These are phyloP conservation scores for Phainopepla nitens DNA, from an alignment of 2,113 vertebrate species.

Conservation along the genomic window DNA sequence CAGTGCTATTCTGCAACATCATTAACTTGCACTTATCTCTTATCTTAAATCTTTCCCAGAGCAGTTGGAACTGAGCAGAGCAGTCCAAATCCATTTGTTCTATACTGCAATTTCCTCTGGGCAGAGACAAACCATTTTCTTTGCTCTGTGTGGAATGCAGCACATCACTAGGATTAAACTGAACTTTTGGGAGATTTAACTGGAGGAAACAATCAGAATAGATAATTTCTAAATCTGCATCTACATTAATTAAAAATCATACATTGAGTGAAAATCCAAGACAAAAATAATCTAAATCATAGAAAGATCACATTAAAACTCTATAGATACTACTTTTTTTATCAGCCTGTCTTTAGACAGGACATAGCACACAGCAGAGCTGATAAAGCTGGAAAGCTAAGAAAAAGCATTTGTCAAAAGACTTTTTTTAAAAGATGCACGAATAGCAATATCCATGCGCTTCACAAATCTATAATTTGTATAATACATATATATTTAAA, in stretches of 20 bases:
- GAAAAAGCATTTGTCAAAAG: neutral
- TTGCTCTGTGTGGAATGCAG: neutral
- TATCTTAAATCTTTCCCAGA: conserved; percentile 21
- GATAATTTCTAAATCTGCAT: neutral
- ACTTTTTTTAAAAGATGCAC: neutral
- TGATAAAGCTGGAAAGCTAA: neutral
- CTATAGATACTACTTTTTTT: neutral
- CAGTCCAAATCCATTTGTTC: neutral
- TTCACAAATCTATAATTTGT: neutral
- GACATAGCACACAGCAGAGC: neutral
- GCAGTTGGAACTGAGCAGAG: neutral
- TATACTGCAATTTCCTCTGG: neutral
- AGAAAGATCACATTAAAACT: neutral
- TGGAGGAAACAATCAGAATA: neutral
- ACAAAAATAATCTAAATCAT: neutral
- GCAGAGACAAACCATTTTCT: conserved; percentile 5
- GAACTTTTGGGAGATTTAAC: neutral
- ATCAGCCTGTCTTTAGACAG: neutral
- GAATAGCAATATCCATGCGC: neutral
- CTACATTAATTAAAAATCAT: neutral
- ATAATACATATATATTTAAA: neutral
- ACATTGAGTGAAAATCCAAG: neutral
- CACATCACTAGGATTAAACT: neutral
- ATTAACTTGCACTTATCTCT: conserved; percentile 4
- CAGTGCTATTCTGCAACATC: neutral